Percentiles rank a stretch among this genome's conserved stretches.
These are phyloP conservation scores for Schizopygopsis pylzovi DNA, from an alignment of 2,797 vertebrate genomes.

Conservation along the genomic window DNA sequence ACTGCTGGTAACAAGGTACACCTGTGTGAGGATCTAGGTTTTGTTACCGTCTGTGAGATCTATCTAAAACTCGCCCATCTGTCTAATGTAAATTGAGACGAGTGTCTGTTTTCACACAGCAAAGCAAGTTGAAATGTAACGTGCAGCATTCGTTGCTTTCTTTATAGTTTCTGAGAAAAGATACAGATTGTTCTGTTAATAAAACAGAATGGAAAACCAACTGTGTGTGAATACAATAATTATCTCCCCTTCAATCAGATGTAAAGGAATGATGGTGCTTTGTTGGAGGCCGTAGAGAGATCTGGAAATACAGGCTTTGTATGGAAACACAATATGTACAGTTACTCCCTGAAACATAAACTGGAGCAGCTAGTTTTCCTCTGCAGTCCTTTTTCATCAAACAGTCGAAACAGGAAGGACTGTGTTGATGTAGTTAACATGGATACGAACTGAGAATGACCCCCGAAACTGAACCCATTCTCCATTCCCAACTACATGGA, in stretches of 20 bases:
- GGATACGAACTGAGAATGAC: conserved; percentile 9
- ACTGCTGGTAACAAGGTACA: conserved; percentile 3
- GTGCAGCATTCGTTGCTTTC: background rate
- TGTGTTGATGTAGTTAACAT: conserved; percentile 5
- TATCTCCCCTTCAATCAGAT: conserved; percentile 61
- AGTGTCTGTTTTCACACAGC: background rate
- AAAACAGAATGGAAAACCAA: conserved; percentile 36
- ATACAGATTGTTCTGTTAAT: conserved; percentile 38
- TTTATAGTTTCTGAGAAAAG: conserved; percentile 5
- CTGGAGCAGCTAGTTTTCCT: conserved; percentile 75
- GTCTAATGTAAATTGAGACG: background rate
- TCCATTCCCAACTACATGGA: background rate
- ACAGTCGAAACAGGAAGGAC: conserved; percentile 51
- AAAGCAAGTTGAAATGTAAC: conserved; percentile 4
- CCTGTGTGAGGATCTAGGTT: conserved; percentile 10
- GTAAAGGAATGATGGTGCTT: conserved; percentile 16
- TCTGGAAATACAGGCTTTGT: conserved; percentile 78
- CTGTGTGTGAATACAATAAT: conserved; percentile 38
- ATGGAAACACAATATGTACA: conserved; percentile 69
- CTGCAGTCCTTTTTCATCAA: conserved; percentile 33
- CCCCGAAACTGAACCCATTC: background rate
- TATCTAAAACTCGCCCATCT: background rate
- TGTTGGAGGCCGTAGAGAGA: conserved; percentile 38
- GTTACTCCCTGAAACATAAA: conserved; percentile 81
- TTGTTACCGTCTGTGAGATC: conserved; percentile 3